These are phyloP conservation scores for Dynastes hyllus DNA, from an alignment of 2,888 invertebrate genomes.

Conservation along the genomic window DNA sequence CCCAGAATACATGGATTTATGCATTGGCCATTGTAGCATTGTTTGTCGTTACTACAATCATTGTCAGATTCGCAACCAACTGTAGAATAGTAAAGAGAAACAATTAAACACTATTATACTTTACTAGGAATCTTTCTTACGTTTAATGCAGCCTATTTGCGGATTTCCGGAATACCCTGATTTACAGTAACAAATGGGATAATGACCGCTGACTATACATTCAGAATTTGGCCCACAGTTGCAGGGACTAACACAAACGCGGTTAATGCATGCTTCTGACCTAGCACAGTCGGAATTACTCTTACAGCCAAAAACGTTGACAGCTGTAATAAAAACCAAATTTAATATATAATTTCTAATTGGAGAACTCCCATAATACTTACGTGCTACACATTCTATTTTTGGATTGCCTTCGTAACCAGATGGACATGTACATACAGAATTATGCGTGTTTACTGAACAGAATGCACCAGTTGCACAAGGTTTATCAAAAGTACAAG, in stretches of 20 bases:
- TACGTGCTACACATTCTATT: conserved; percentile 86
- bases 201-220: conserved; percentile 87
- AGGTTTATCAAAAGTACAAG: conserved; percentile 79
- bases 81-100: conserved; percentile 67
- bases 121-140: conserved; percentile 68
- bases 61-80: conserved; percentile 88
- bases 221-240: conserved; percentile 89
- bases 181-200: conserved; percentile 88
- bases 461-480: conserved; percentile 90
- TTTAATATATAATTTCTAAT: background rate
- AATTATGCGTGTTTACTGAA: conserved; percentile 82
- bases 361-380: conserved; percentile 68
- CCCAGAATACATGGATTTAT: conserved; percentile 86
- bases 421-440: conserved; percentile 87
- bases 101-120: background rate
- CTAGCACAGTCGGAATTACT: conserved; percentile 87
- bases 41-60: conserved; percentile 86
- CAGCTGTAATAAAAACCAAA: conserved; percentile 70
- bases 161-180: conserved; percentile 91
- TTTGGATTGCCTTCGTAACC: conserved; percentile 84
- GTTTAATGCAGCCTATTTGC: conserved; percentile 85
- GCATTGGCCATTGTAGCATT: conserved; percentile 88
- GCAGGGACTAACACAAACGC: conserved; percentile 87
- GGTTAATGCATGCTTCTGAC: conserved; percentile 88
- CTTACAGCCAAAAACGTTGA: conserved; percentile 81